Conservation (phyloP, 1,140 invertebrate species). For the Eumeta japonica region DNA sequence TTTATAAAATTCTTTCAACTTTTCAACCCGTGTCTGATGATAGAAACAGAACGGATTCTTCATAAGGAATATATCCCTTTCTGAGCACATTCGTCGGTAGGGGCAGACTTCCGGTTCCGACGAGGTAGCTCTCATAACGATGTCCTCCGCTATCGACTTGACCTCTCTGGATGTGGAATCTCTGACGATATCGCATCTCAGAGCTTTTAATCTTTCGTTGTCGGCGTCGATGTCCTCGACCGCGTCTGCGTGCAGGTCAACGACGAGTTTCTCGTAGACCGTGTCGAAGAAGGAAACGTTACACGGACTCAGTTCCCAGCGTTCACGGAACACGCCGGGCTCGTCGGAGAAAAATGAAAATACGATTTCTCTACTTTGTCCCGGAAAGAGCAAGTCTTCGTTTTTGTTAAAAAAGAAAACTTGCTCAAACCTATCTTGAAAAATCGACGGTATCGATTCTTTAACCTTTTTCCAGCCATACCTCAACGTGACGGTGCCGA, state of each 20-base stretch:
- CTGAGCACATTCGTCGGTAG: conserved; percentile 35
- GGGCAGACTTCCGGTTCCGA: conserved; percentile 29
- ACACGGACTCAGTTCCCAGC: conserved; percentile 31
- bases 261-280: conserved; percentile 18
- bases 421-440: conserved; percentile 27
- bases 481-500: conserved; percentile 35
- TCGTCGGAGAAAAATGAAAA: conserved; percentile 35
- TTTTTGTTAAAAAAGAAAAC: conserved; percentile 51
- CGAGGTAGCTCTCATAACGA: conserved; percentile 19
- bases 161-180: conserved; percentile 23
- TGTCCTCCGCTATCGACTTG: conserved; percentile 16
- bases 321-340: conserved; percentile 32
- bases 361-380: conserved; percentile 28
- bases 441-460: conserved; percentile 25
- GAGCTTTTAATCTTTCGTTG: conserved; percentile 16
- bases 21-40: conserved; percentile 39
- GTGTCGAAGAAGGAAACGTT: conserved; percentile 36
- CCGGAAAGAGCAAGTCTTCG: conserved; percentile 38
- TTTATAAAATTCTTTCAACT: conserved; percentile 31
- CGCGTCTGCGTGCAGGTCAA: conserved; percentile 32
- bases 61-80: conserved; percentile 39
- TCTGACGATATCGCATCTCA: conserved; percentile 25
- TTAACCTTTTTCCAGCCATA: conserved; percentile 47
- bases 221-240: conserved; percentile 24
- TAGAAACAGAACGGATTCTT: conserved; percentile 47